Conservation (phyloP, 2,113 vertebrate genomes). For the Cyprinus carpio region DNA sequence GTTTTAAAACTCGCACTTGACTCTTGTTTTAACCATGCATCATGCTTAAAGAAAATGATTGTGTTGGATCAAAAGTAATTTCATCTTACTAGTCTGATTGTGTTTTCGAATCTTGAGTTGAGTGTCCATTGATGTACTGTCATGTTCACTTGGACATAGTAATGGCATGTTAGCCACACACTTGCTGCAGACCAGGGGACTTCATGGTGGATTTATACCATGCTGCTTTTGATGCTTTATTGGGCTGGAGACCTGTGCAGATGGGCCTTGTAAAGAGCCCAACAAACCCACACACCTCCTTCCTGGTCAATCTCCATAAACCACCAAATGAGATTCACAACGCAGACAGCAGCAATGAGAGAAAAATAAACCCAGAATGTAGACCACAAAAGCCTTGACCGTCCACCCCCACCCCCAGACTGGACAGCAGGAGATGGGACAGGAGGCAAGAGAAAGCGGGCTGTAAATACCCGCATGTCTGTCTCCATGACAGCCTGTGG, state of each 20-base stretch:
- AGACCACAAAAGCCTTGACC: constrained; percentile 45
- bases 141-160: constrained; percentile 21
- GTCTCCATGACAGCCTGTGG: constrained; percentile 57
- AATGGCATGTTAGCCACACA: constrained; percentile 38
- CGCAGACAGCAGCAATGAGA: constrained; percentile 39
- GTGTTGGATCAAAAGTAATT: background rate
- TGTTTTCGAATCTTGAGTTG: background rate
- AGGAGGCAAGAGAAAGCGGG: constrained; percentile 57
- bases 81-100: background rate
- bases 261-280: constrained; percentile 56
- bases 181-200: constrained; percentile 32
- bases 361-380: constrained; percentile 52
- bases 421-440: constrained; percentile 53
- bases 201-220: constrained; percentile 47
- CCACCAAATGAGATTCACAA: constrained; percentile 50
- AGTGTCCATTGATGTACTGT: constrained; percentile 17
- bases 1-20: background rate
- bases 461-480: constrained; percentile 59
- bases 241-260: constrained; percentile 49
- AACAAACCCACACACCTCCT: constrained; percentile 52
- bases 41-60: background rate
- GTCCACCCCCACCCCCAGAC: constrained; percentile 36
- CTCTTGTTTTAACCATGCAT: background rate
- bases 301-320: constrained; percentile 53
- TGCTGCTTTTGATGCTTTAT: constrained; percentile 48